Base-by-base conservation (phyloP, 2,113 vertebrate species). In the Jaculus jaculus region DNA sequence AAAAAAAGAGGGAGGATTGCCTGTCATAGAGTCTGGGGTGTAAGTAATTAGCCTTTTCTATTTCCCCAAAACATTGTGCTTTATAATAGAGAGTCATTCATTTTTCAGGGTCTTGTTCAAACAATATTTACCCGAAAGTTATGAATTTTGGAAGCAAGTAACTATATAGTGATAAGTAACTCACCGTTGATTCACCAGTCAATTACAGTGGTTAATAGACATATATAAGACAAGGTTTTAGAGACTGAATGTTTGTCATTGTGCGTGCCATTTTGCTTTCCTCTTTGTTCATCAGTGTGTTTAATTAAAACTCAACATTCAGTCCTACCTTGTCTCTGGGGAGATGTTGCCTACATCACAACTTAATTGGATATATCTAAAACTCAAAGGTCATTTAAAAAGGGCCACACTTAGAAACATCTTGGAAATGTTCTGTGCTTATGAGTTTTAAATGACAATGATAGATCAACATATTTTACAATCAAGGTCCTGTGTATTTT, bases 1-100 rank as follows among this genome's bases (percentile, higher is more conserved):
- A 96, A 93, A 96, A 95, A 96, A 32, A 47, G 5, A 8, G 7
- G 23, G 23, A 93, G 96, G 51, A 34, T 37, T 84, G 85, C 89
- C 93, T 95, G 84, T 94, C 90, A 84, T 89, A 47, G 0, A 92
- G 92, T 63, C 2, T 60, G 10, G 26, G 10, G 92, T 84, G 5
- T 84, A 84, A n/a, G 72, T 84, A 84, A n/a, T 74, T 84, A 51
- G 74, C 80, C 47, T 85, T 85, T 83, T 87, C 82, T 91, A 89
- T 92, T n/a, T n/a, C n/a, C n/a, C n/a, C n/a, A n/a, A n/a, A n/a
- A n/a, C n/a, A n/a, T 82, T 71, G 79, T 82, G 72, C 95, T 96
- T 96, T 92, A 73, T 37, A 74, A 65, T 90, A 68, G 84, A 54
- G 60, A 84, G 16, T 72, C 60, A 54, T 90, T 82, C 28, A 51